These are phyloP conservation scores for Anas acuta DNA, from an alignment of 2,797 vertebrate species.

Conservation along the genomic window DNA sequence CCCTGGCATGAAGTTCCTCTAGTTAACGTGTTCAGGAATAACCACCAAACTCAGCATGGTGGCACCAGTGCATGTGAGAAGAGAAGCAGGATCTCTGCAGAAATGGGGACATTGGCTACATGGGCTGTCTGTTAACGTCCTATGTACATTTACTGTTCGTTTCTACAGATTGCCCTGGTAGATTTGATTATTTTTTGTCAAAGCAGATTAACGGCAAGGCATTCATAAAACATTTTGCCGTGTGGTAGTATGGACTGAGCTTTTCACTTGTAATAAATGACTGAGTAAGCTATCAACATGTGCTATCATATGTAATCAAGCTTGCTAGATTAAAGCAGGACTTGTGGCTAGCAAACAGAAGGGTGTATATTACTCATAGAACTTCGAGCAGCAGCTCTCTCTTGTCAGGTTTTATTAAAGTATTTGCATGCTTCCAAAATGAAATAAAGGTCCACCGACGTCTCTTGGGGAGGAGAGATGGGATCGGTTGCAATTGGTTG, in stretches of 20 bases:
- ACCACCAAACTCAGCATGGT: background rate
- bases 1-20: background rate
- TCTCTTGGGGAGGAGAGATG: slow-evolving; percentile 58
- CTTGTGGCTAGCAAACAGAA: slow-evolving; percentile 67
- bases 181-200: background rate
- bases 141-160: background rate
- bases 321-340: slow-evolving; percentile 63
- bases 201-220: slow-evolving; percentile 11
- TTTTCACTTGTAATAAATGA: slow-evolving; percentile 48
- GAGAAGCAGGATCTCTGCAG: background rate
- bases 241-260: background rate
- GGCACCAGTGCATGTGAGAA: slow-evolving; percentile 3
- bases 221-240: background rate
- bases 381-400: slow-evolving; percentile 69
- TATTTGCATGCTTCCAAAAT: slow-evolving; percentile 79
- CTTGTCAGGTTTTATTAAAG: slow-evolving; percentile 63
- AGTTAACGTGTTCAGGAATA: background rate
- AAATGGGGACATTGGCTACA: background rate
- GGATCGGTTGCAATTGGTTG: slow-evolving; percentile 47
- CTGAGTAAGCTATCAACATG: slow-evolving; percentile 59
- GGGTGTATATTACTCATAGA: slow-evolving; percentile 61
- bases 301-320: slow-evolving; percentile 56
- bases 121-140: background rate
- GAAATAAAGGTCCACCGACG: slow-evolving; percentile 62
- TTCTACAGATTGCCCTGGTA: background rate